These are phyloP conservation scores for Lepetodrilus schrolli DNA, from an alignment of 2,888 invertebrate species.

Conservation along the genomic window DNA sequence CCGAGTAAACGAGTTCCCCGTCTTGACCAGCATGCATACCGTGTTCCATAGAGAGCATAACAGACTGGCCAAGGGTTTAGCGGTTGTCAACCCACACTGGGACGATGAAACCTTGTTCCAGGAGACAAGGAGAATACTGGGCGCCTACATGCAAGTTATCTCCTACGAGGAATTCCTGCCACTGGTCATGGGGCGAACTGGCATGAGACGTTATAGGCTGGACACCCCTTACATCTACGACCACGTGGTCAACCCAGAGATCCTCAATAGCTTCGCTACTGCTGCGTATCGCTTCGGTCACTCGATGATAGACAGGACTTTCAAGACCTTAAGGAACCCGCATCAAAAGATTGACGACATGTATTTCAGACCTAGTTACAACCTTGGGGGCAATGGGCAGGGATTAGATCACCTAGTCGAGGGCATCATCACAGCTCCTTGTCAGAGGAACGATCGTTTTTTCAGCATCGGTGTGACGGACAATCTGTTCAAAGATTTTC, in stretches of 20 bases:
- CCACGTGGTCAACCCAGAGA: slow-evolving; percentile 85
- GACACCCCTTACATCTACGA: slow-evolving; percentile 87
- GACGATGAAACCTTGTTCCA: slow-evolving; percentile 90
- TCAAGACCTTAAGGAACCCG: not conserved
- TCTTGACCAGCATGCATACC: slow-evolving; percentile 79
- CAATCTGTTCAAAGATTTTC: slow-evolving; percentile 82
- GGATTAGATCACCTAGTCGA: slow-evolving; percentile 1
- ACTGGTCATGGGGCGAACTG: slow-evolving; percentile 84
- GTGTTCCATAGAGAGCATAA: slow-evolving; percentile 93
- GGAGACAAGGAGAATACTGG: slow-evolving; percentile 83
- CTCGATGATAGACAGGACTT: slow-evolving; percentile 82
- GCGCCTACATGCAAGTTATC: slow-evolving; percentile 96
- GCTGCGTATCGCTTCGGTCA: slow-evolving; percentile 97
- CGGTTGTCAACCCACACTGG: slow-evolving; percentile 92
- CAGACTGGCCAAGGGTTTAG: slow-evolving; percentile 86
- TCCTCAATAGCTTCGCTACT: slow-evolving; percentile 97
- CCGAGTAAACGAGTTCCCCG: slow-evolving; percentile 88
- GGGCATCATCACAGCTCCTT: not conserved
- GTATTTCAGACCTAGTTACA: slow-evolving; percentile 11
- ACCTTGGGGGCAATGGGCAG: not conserved
- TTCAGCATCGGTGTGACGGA: slow-evolving; percentile 79
- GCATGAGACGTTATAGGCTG: slow-evolving; percentile 83
- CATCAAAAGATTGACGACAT: not conserved
- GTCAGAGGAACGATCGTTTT: slow-evolving; percentile 22
- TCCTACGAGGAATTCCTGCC: slow-evolving; percentile 96